Evolutionary conservation across 2,888 invertebrate genomes (phyloP).

Genomic region (Lordiphosa fenestrarum): DNA sequence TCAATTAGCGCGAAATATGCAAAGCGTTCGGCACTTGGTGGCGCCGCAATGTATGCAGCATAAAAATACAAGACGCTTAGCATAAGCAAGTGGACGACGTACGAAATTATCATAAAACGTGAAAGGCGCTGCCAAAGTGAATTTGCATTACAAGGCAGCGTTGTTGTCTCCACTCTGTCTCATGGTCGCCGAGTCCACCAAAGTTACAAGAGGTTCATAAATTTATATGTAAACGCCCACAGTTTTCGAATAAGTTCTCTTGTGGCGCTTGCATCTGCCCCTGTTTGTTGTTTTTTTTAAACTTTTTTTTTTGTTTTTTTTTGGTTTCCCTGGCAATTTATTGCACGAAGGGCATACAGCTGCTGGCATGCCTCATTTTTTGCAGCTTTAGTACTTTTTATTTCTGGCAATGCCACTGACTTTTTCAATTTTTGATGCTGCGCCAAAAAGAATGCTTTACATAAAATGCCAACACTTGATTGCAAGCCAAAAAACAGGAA

Average conservation of each 20-base stretch:
- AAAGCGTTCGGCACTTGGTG: conserved; percentile 56
- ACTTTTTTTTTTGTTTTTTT: conserved; percentile 24
- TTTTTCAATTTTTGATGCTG: conserved; percentile 52
- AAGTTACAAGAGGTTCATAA: conserved; percentile 58
- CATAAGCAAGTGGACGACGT: conserved; percentile 61
- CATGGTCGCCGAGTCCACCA: conserved; percentile 46
- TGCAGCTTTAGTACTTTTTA: conserved; percentile 5
- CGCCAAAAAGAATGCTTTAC: conserved; percentile 61
- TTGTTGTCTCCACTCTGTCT: conserved; percentile 70
- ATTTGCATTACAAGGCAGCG: conserved; percentile 71
- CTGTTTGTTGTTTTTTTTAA: conserved; percentile 10
- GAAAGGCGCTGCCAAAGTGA: conserved; percentile 65
- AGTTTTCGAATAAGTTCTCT: conserved; percentile 34
- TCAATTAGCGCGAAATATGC: conserved; percentile 66
- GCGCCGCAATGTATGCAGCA: conserved; percentile 55
- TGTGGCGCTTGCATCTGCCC: conserved; percentile 16
- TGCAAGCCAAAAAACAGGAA: conserved; percentile 41
- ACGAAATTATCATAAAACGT: conserved; percentile 71
- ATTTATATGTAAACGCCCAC: conserved; percentile 63
- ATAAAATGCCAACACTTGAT: conserved; percentile 57
- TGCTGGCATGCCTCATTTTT: conserved; percentile 47
- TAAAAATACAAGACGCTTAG: conserved; percentile 58
- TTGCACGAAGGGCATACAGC: conserved; percentile 38
- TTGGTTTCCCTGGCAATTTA: conserved; percentile 50
- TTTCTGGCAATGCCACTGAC: conserved; percentile 28